Evolutionary conservation across 2,113 vertebrate species (phyloP).

Genomic region (Pangasianodon gigas): DNA sequence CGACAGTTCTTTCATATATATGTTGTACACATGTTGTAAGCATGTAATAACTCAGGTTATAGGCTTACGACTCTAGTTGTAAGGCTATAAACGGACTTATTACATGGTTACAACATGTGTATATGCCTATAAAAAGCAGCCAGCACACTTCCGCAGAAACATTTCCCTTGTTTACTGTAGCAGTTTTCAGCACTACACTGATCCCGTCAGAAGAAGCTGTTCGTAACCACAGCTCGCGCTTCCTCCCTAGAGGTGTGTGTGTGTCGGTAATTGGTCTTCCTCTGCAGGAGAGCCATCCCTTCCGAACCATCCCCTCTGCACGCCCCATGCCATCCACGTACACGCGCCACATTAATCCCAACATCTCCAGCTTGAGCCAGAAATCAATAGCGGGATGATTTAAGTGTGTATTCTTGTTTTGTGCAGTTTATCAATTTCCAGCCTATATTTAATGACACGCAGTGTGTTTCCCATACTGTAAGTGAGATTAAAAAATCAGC

Average conservation of each 20-base stretch:
- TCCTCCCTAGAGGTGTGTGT: conserved; percentile 50
- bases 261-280: conserved; percentile 48
- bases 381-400: conserved; percentile 19
- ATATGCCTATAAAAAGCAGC: conserved; percentile 12
- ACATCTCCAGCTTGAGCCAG: conserved; percentile 11
- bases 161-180: conserved; percentile 40
- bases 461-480: background rate
- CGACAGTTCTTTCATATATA: background rate
- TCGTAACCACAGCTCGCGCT: conserved; percentile 37
- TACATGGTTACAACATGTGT: conserved; percentile 7
- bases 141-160: conserved; percentile 1
- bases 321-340: conserved; percentile 29
- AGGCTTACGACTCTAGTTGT: background rate
- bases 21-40: background rate
- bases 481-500: background rate
- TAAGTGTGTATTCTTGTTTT: conserved; percentile 1
- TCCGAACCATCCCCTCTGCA: conserved; percentile 34
- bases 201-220: conserved; percentile 44
- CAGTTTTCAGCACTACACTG: conserved; percentile 32
- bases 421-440: background rate
- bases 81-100: background rate
- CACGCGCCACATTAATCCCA: conserved; percentile 33
- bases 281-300: conserved; percentile 42
- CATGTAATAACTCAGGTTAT: conserved; percentile 4
- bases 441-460: background rate